Percentiles rank a stretch among this genome's conserved stretches.
These are phyloP conservation scores for Eucriotettix oculatus DNA, from an alignment of 2,888 invertebrate species.

Conservation along the genomic window DNA sequence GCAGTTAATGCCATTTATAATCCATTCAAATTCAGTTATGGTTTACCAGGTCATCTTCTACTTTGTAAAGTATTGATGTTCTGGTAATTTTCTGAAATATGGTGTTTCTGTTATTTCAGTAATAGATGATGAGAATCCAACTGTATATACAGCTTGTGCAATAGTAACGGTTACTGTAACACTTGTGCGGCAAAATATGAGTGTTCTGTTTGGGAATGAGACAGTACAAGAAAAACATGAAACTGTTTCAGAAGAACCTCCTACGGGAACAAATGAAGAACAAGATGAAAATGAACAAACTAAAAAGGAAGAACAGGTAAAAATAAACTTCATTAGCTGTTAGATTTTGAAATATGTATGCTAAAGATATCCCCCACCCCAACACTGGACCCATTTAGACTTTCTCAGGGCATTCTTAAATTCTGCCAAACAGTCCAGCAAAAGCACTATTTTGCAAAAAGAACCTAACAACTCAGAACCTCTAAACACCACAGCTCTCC, in stretches of 20 bases:
- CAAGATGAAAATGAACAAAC: conserved; percentile 4
- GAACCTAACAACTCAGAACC: no score
- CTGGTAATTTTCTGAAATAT: no score
- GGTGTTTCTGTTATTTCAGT: conserved; percentile 35
- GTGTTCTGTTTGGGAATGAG: conserved; percentile 63
- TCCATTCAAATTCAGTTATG: no score
- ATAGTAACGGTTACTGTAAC: conserved; percentile 94
- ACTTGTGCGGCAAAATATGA: conserved; percentile 68
- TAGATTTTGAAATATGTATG: neutral
- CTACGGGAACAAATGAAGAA: conserved; percentile 16
- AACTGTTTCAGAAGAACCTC: conserved; percentile 3
- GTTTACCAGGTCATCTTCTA: neutral
- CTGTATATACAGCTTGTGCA: conserved; percentile 91
- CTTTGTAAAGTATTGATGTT: neutral
- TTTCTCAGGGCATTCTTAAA: no score
- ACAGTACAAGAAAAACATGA: conserved; percentile 46
- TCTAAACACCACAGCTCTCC: no score
- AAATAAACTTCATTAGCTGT: neutral
- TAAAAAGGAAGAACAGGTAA: conserved; percentile 6
- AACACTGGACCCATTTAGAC: no score
- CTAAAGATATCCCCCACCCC: no score
- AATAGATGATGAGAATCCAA: conserved; percentile 93
- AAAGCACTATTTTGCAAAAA: no score
- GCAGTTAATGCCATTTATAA: no score
- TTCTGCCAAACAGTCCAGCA: no score